Base-by-base conservation (phyloP, 2,888 invertebrate genomes). In the Polydrusus cervinus region DNA sequence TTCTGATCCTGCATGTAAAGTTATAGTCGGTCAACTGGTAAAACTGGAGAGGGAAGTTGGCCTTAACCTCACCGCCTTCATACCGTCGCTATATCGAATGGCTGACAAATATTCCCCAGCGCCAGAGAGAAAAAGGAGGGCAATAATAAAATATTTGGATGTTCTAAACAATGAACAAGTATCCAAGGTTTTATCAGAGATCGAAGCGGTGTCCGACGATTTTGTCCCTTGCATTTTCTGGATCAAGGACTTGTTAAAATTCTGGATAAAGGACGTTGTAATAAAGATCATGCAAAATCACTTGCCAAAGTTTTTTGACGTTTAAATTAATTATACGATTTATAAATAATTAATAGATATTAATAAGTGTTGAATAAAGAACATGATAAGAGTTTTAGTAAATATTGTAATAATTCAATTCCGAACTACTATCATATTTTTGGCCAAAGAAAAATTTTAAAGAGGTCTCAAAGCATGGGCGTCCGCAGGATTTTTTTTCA, bases 1-100 rank as follows among this genome's bases (percentile, higher is more conserved):
- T 11, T 13, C 71, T 3, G 45, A 55, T 45, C 16, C 71, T 9
- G 13, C 65, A 10, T 71, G 71, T 25, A 65, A 71, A 14, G 16
- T 43, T 25, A 16, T 71, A 18, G 9, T 71, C 10, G 64, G 65
- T n/a, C 30, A 53, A 11, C 10, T 71, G 7, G 71, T 71, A 10
- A 13, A 6, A 34, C 14, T 55, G 8, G 71, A 71, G 30, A 18
- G 20, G 38, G 30, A 51, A 11, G 16, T 71, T 7, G 25, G 25
- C 5, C n/a, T 71, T 9, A 65, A 62, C 14, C 1, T 71, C 5
- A 38, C 55, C 11, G 18, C 71, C 7, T 43, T 55, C 10, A 20
- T 71, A 25, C 64, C 71, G 7, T 3, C 0, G 16, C 34, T 71
- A 30, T 10, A 13, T 13, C 8, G 13, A 6, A 34, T 71, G 25